These are phyloP conservation scores for Cephus runcator DNA, from an alignment of 2,888 invertebrate genomes.

Conservation along the genomic window DNA sequence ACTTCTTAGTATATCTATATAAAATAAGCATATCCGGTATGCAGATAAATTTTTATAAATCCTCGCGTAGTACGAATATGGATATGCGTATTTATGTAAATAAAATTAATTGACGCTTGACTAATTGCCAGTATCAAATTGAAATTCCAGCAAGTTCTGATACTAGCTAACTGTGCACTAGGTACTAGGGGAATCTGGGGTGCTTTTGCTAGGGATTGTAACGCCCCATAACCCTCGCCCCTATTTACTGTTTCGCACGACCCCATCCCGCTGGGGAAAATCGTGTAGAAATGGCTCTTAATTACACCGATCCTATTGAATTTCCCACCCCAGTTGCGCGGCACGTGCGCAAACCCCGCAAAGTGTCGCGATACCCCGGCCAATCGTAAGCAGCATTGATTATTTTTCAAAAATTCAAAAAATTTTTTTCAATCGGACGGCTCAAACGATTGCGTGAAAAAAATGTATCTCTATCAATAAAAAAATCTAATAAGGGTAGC, in stretches of 20 bases:
- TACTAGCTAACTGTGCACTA: background rate
- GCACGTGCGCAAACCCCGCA: constrained; percentile 54
- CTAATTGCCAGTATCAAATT: constrained; percentile 20
- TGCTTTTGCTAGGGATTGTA: background rate
- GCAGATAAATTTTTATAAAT: background rate
- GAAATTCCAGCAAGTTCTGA: constrained; percentile 16
- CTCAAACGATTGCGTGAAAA: background rate
- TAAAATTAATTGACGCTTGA: background rate
- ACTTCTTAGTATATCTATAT: background rate
- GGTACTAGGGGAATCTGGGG: background rate
- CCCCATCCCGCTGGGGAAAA: constrained; percentile 48
- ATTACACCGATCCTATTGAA: constrained; percentile 65
- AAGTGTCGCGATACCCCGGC: constrained; percentile 41
- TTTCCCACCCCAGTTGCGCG: constrained; percentile 45
- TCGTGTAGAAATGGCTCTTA: constrained; percentile 65
- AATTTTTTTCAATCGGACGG: background rate
- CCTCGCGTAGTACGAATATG: background rate
- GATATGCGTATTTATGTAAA: background rate
- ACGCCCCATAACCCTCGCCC: constrained; percentile 35
- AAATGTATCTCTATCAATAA: background rate
- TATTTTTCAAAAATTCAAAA: background rate
- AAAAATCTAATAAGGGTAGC: background rate
- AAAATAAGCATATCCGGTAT: background rate
- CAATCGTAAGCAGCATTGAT: background rate
- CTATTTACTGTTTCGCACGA: constrained; percentile 54